Conservation (phyloP, 1,140 invertebrate genomes). For the Euglossa dilemma region DNA sequence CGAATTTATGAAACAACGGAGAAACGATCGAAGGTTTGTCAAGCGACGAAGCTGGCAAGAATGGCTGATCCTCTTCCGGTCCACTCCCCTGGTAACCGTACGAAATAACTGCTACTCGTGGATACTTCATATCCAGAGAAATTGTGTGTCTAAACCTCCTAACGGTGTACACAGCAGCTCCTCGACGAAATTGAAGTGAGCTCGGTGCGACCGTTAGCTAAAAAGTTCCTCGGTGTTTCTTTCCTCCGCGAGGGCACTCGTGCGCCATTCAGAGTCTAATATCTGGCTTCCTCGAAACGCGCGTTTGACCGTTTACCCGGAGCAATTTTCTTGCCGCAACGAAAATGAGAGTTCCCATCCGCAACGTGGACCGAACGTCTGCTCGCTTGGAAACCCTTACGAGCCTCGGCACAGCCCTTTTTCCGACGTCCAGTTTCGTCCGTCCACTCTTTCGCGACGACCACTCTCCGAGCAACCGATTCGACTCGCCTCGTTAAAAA, state of each 20-base stretch:
- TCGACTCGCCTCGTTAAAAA: constrained; percentile 66
- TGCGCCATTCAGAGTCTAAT: constrained; percentile 20
- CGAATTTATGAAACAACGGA: not conserved
- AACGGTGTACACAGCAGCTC: not conserved
- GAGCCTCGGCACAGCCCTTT: not conserved
- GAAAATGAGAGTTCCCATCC: not conserved
- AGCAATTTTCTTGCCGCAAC: constrained; percentile 7
- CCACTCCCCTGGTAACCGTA: not conserved
- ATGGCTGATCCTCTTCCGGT: not conserved
- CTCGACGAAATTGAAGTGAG: constrained; percentile 10
- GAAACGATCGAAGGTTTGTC: not conserved
- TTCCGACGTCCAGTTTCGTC: not conserved
- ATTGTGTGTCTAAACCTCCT: not conserved
- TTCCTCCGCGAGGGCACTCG: not conserved
- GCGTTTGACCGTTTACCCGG: not conserved
- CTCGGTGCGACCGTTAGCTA: not conserved
- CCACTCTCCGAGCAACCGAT: constrained; percentile 53
- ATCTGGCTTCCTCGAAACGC: not conserved
- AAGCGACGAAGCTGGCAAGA: not conserved
- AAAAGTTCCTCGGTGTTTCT: constrained; percentile 2
- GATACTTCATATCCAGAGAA: too few species aligned
- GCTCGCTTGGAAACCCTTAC: not conserved
- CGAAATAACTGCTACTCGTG: not conserved
- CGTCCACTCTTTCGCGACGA: not conserved
- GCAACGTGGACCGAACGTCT: not conserved